Evolutionary conservation across 2,888 invertebrate species (phyloP).

Genomic region (Auanema freiburgensis): DNA sequence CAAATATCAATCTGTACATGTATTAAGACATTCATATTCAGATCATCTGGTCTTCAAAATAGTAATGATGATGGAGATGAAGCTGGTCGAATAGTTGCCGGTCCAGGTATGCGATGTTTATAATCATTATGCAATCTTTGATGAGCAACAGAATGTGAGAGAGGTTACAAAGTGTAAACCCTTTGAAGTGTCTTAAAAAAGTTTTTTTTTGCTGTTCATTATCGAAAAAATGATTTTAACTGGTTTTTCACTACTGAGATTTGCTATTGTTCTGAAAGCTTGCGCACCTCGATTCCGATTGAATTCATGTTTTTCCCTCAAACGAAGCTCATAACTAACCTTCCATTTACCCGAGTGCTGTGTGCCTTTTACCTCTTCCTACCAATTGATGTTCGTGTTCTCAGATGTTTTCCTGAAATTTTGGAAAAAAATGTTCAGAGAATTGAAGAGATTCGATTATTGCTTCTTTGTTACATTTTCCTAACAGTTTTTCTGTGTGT

Average conservation of each 20-base stretch:
- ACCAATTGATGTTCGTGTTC: neutral
- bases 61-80: constrained; percentile 46
- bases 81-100: constrained; percentile 60
- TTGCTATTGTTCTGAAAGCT: no score
- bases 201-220: no score
- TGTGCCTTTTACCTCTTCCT: neutral
- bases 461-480: neutral
- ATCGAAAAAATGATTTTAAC: no score
- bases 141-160: no score
- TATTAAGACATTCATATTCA: neutral
- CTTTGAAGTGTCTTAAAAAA: no score
- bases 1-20: neutral
- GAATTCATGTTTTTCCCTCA: no score
- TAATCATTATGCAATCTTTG: no score
- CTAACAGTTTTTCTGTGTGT: constrained; percentile 9
- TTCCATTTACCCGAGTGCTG: neutral
- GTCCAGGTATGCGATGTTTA: constrained; percentile 49
- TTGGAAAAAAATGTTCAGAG: neutral
- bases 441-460: neutral
- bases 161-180: no score
- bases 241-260: no score
- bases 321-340: no score
- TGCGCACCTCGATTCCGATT: no score
- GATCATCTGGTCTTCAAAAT: constrained; percentile 5
- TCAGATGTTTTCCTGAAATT: neutral